Evolutionary conservation across 2,113 vertebrate species (phyloP), one percentile per base, ranked within the genome.

Genomic region (Xenotilapia caudafasciata): DNA sequence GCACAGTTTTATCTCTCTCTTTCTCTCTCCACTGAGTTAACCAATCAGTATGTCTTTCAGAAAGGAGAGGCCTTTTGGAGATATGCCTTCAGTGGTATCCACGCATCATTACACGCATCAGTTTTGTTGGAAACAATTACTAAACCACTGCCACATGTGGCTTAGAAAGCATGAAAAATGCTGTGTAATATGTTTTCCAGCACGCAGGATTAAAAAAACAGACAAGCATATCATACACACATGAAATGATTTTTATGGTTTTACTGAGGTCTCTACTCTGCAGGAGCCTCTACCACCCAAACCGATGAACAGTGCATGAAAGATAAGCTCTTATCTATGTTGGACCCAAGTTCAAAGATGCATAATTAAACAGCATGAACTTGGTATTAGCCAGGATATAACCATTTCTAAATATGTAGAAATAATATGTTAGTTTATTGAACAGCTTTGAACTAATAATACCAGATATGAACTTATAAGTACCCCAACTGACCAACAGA

Each of bases 91-190:
- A 80, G 73, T 53, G 47, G 68, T 80, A 79, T 77, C 54, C 68
- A 88, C 6, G 80, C 86, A 77, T 90, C 89, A 91, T 93, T 93
- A 87, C 84, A 86, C 65, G 85, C 80, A 80, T 87, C 62, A 56
- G 14, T 87, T 91, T 85, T 58, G 84, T 84, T 92, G 84, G 88
- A 91, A 86, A 82, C 91, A 85, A 79, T 87, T 80, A 80, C 70
- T 88, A 65, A 89, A 89, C 56, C 40, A 68, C 86, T 87, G 62
- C 92, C 91, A 90, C 84, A 89, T 91, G 89, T 86, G 83, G 87
- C 65, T 62, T 82, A 28, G 56, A 86, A 89, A 35, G 56, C 73
- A 70, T 79, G 28, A 77, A 23, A 85, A 80, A 68, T 73, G 33
- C 21, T 7, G 53, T 53, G 31, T 83, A 45, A 89, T 88, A 83